Conservation (phyloP, 2,113 vertebrate genomes). For the Festucalex cinctus region DNA sequence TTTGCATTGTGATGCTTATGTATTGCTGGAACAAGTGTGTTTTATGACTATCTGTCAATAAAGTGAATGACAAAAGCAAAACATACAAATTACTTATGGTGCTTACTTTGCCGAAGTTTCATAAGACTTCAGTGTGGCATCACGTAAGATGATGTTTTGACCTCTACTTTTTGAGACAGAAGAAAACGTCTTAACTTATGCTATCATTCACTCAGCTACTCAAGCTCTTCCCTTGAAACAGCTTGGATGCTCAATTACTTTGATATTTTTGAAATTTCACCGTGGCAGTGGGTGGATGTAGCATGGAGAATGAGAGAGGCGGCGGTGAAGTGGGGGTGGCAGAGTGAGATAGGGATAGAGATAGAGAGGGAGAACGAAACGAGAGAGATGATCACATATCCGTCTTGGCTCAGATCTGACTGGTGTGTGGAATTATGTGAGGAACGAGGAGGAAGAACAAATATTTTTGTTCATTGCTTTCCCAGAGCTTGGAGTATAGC, state of each 20-base stretch:
- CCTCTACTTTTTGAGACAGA: not conserved
- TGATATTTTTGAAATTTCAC: constrained; percentile 11
- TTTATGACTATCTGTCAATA: too few species aligned
- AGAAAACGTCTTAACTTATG: too few species aligned
- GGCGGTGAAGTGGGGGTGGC: constrained; percentile 34
- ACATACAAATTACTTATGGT: too few species aligned
- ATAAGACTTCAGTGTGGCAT: too few species aligned
- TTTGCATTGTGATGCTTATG: too few species aligned
- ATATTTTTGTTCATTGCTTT: constrained; percentile 10
- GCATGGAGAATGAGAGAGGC: constrained; percentile 44
- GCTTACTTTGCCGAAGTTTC: too few species aligned
- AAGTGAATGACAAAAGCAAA: too few species aligned
- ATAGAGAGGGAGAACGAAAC: constrained; percentile 17
- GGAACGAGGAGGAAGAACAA: constrained; percentile 13
- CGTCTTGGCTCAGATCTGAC: constrained; percentile 24
- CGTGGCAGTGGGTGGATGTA: constrained; percentile 55
- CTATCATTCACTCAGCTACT: not conserved
- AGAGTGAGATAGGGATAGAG: constrained; percentile 11
- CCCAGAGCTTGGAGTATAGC: constrained; percentile 14
- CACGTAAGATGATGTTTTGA: not conserved
- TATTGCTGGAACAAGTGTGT: too few species aligned
- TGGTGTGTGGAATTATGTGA: constrained; percentile 35
- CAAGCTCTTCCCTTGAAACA: constrained; percentile 26
- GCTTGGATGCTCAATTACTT: constrained; percentile 20
- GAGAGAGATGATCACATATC: constrained; percentile 34